These are phyloP conservation scores for Saguinus midas DNA, from an alignment of 2,113 vertebrate genomes.

Conservation along the genomic window DNA sequence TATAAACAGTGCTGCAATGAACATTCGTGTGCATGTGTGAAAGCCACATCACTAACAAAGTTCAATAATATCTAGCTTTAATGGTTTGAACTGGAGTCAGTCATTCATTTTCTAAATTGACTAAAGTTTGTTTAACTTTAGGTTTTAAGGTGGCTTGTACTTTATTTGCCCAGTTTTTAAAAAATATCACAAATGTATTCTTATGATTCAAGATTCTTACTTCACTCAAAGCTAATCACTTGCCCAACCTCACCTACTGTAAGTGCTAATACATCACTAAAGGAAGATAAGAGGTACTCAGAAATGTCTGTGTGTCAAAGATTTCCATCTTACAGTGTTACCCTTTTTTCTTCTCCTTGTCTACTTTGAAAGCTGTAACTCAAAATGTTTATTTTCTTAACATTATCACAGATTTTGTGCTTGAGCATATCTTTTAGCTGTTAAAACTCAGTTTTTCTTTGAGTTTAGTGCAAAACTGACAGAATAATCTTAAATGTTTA, in stretches of 20 bases:
- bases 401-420: background rate
- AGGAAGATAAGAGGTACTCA: background rate
- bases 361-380: background rate
- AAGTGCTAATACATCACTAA: background rate
- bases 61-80: background rate
- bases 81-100: background rate
- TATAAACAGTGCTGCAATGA: too few species aligned
- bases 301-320: background rate
- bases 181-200: background rate
- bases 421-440: slow-evolving; percentile 15
- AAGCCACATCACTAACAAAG: background rate
- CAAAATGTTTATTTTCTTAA: slow-evolving; percentile 12
- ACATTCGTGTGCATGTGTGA: background rate
- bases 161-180: background rate
- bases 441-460: slow-evolving; percentile 37
- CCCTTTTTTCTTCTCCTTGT: background rate
- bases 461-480: slow-evolving; percentile 32
- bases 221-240: background rate
- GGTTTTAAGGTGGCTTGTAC: background rate
- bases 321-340: background rate
- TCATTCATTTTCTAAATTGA: background rate
- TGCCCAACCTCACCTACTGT: background rate
- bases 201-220: background rate
- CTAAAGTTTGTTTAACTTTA: background rate
- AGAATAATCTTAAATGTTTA: slow-evolving; percentile 21